Conservation (phyloP, 2,797 vertebrate species). For the Hydrocynus forskahlii region DNA sequence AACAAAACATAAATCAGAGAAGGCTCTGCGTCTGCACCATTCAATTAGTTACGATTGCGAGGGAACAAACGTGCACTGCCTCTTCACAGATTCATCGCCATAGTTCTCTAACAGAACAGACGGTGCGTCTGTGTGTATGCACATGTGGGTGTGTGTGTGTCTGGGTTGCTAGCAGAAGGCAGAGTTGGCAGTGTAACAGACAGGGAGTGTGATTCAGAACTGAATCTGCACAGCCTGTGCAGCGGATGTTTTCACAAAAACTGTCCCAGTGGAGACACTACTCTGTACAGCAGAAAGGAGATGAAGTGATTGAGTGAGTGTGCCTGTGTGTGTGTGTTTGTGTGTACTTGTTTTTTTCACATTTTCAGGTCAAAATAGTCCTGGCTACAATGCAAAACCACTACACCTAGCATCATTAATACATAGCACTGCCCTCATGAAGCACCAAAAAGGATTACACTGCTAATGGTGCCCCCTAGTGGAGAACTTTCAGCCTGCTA, state of each 20-base stretch:
- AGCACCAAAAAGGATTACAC: no score
- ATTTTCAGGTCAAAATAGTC: neutral
- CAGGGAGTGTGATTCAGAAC: slow-evolving; percentile 17
- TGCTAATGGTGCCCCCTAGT: no score
- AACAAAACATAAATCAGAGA: slow-evolving; percentile 18
- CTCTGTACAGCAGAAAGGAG: neutral
- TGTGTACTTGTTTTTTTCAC: neutral
- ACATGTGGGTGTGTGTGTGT: neutral
- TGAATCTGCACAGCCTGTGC: neutral
- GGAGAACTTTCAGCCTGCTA: no score
- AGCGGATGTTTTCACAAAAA: slow-evolving; percentile 23
- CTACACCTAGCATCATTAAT: no score
- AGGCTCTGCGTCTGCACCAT: slow-evolving; percentile 1
- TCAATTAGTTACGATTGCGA: slow-evolving; percentile 15
- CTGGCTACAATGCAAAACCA: no score
- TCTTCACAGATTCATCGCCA: neutral
- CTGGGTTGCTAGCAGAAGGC: slow-evolving; percentile 14
- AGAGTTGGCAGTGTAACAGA: slow-evolving; percentile 28
- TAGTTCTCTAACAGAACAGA: slow-evolving; percentile 15
- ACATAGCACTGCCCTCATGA: no score
- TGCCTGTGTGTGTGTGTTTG: neutral
- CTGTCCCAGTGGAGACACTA: neutral
- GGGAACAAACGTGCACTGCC: neutral
- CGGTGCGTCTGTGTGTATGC: slow-evolving; percentile 9
- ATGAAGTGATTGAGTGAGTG: slow-evolving; percentile 21